Evolutionary conservation across 1,140 invertebrate species (phyloP).

Genomic region (Andrena cerasifolii): DNA sequence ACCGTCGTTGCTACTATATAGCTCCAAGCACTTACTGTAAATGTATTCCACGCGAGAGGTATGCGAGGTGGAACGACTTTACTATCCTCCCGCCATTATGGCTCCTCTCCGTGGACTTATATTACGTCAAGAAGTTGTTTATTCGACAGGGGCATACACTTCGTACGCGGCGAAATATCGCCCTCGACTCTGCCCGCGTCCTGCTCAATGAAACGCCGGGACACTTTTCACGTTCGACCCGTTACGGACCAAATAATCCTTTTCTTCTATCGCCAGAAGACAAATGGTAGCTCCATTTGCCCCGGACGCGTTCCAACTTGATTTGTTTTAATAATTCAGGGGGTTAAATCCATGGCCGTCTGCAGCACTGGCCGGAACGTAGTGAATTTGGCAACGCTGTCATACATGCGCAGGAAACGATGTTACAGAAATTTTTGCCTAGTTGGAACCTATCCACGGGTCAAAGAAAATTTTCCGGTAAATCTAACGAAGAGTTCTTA

Average conservation of each 20-base stretch:
- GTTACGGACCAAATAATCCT: background rate
- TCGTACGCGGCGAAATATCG: background rate
- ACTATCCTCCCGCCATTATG: slow-evolving; percentile 49
- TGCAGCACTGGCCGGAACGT: too few relatives aligned
- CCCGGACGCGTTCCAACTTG: too few relatives aligned
- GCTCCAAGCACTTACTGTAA: slow-evolving; percentile 48
- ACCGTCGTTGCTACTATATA: slow-evolving; percentile 53
- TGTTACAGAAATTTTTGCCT: too few relatives aligned
- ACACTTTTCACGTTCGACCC: background rate
- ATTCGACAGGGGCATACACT: slow-evolving; percentile 42
- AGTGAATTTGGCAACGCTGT: too few relatives aligned
- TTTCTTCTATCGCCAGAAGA: too few relatives aligned
- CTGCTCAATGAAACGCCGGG: background rate
- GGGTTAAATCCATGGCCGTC: too few relatives aligned
- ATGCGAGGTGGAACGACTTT: slow-evolving; percentile 55
- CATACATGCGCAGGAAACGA: too few relatives aligned
- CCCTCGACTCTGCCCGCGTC: background rate
- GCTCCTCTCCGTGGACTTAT: slow-evolving; percentile 39
- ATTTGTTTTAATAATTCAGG: too few relatives aligned
- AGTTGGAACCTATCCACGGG: too few relatives aligned
- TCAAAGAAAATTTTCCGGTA: too few relatives aligned
- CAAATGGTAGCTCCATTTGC: too few relatives aligned
- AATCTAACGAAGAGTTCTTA: too few relatives aligned
- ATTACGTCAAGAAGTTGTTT: slow-evolving; percentile 54
- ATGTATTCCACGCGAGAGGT: slow-evolving; percentile 46